Evolutionary conservation across 2,797 vertebrate species (phyloP).

Genomic region (Thripadectes ignobilis): DNA sequence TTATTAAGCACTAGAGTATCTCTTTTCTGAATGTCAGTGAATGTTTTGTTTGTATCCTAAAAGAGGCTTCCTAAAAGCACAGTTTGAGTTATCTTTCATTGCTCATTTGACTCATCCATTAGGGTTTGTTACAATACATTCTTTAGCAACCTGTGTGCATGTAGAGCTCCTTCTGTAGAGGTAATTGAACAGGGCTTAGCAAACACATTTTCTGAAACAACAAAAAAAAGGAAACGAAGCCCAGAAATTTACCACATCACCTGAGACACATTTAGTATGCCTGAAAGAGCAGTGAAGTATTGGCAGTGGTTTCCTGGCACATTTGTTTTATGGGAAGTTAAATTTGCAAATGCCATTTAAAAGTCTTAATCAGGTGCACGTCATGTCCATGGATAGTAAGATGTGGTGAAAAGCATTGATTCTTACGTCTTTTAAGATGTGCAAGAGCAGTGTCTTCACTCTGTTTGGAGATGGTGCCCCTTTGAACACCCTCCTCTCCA

Average conservation of each 20-base stretch:
- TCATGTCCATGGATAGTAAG: not conserved
- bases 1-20: not conserved
- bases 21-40: not conserved
- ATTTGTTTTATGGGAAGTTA: slow-evolving; percentile 2
- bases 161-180: not conserved
- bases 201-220: not conserved
- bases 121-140: not conserved
- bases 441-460: not conserved
- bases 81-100: not conserved
- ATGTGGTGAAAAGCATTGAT: not conserved
- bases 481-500: not conserved
- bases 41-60: not conserved
- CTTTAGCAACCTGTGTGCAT: not conserved
- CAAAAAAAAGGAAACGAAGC: not conserved
- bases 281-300: not conserved
- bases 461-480: not conserved
- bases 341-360: not conserved
- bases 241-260: slow-evolving; percentile 25
- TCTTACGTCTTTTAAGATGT: not conserved
- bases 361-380: not conserved
- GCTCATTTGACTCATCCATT: not conserved
- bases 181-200: not conserved
- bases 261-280: not conserved
- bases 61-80: not conserved
- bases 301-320: not conserved